Evolutionary conservation across 2,888 invertebrate genomes (phyloP), one percentile per base, ranked within the genome.

Genomic region (Trisateles emortualis): DNA sequence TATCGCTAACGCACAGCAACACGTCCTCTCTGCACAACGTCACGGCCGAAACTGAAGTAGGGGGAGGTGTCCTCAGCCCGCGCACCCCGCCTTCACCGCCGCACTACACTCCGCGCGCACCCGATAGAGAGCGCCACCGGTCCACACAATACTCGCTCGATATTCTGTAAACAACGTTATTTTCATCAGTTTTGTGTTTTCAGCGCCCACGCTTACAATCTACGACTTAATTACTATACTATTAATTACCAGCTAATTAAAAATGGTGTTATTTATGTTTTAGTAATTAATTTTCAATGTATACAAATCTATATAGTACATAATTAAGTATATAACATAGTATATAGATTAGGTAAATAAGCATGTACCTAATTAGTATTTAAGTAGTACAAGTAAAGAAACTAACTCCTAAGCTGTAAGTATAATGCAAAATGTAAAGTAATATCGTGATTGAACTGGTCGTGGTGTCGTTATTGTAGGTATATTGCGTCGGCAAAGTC

Each of bases 131-230:
- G 90, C 91, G 91, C 91, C 82, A 90, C 88, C 60, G 74, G 88
- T 86, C 65, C 65, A 73, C 70, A 79, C 82, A 84, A 85, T 87
- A 83, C 86, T 83, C 88, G 91, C 82, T 90, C 91, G 85, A 92
- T 92, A 92, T 90, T 81, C 91, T 92, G 91, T 91, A 91, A 91
- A 91, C 90, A 90, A 90, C 79, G 82, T 84, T 85, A 86, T 87
- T 89, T 88, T 88, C 86, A 88, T 82, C 74, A 76, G 71, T 76
- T 79, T 77, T 65, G 74, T 69, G 75, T 83, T 88, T 86, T 84
- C 82, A 78, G 72, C 52, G 65, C 45, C 47, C 52, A 60, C 16
- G 46, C 49, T 45, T 29, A 46, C 29, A 24, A 54, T 54, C 41
- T 19, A 45, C 40, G 43, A 16, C 38, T 51, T 48, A 64, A 58